Evolutionary conservation across 37 sponge, comb jelly and placozoan species (phyloP), one percentile per base, ranked within the genome.

Genomic region (Mnemiopsis leidyi): DNA sequence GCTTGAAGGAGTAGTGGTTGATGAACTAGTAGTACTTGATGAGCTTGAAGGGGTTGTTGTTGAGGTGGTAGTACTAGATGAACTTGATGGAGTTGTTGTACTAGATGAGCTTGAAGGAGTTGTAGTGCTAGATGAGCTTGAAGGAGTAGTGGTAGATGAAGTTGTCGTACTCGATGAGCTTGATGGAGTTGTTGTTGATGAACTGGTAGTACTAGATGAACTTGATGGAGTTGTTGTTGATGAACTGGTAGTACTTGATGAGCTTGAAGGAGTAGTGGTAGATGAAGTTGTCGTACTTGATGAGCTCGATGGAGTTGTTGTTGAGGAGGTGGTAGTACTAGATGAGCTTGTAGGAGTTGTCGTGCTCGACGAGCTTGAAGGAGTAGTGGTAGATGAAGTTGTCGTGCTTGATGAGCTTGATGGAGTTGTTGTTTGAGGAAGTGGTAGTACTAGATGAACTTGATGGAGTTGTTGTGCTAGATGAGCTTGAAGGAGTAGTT

Each of bases 321-420:
- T 48, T 18, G 61, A 48, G 61, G 61, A 48, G 9, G 75, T 23
- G 5, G 75, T 71, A 23, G 75, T 71, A 5, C 75, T 71, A 7
- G 75, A 29, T 71, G 75, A 71, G 26, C 30, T 71, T 28, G 75
- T 23, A 3, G 75, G 75, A 18, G 75, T 71, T 71, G 75, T 71
- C 3, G 75, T 71, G 75, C 75, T 71, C 5, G 30, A 71, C 23
- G 75, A 28, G 75, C 30, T 48, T 48, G 61, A 48, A 18, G 61
- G 61, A 18, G 61, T 48, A 18, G 61, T 48, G 5, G 61, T 48
- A 18, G 61, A 48, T 18, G 61, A 48, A 18, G 61, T 18, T 48
- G 61, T 48, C 13, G 61, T 48, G 61, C 61, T 48, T 48, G 61
- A 48, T 48, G 61, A 48, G 61, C 61, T 48, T 48, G 61, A 48